Percentiles rank a stretch among this genome's conserved stretches.
These are phyloP conservation scores for Theonella swinhoei DNA, from an alignment of 37 sponge, comb jelly and placozoan genomes.

Conservation along the genomic window DNA sequence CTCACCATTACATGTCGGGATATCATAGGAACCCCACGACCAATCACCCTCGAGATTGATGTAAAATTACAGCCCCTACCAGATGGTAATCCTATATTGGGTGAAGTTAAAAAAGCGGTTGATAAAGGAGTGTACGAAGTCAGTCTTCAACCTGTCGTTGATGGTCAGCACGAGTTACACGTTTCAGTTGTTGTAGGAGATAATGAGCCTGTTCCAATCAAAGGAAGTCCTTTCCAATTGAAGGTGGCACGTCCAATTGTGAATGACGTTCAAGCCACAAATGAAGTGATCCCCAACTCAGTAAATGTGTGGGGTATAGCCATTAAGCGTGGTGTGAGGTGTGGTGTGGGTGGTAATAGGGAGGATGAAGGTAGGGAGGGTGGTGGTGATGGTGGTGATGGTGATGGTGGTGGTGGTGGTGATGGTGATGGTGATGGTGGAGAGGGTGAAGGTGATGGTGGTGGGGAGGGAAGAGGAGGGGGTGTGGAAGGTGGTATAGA, in stretches of 20 bases:
- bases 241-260: background rate
- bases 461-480: background rate
- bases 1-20: conserved; percentile 10
- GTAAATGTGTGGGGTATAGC: conserved; percentile 4
- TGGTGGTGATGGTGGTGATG: background rate
- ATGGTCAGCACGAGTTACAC: background rate
- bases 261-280: background rate
- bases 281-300: background rate
- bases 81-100: background rate
- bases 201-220: background rate
- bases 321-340: background rate
- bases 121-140: conserved; percentile 4
- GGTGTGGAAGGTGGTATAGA: background rate
- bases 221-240: conserved; percentile 14
- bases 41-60: background rate
- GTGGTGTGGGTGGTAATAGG: background rate
- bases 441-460: background rate
- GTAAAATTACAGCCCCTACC: background rate
- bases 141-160: background rate
- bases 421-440: background rate
- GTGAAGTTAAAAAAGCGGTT: background rate
- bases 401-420: background rate
- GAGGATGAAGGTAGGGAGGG: background rate
- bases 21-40: conserved; percentile 2
- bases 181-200: background rate